A percentile compares a stretch with the other conserved stretches of the same genome.
These are phyloP conservation scores for Bos taurus DNA, from an alignment of 2,113 vertebrate species.

Conservation along the genomic window ARS-UCD2.0 NC_037342.1:7885001-7885500, in stretches of 20 bases:
- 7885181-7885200: neutral
- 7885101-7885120: neutral
- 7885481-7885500: neutral
- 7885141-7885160: neutral
- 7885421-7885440: neutral
- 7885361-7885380: neutral
- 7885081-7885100: neutral
- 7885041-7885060: neutral
- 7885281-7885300: too few species aligned
- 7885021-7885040: too few species aligned
- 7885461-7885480: neutral
- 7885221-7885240: neutral
- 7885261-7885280: neutral
- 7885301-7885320: too few species aligned
- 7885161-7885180: neutral
- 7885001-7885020: too few species aligned
- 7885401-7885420: neutral
- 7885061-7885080: neutral
- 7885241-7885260: neutral
- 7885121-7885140: neutral
- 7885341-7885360: neutral
- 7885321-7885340: neutral
- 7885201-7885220: neutral
- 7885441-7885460: neutral
- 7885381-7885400: neutral